These are phyloP conservation scores for Halichoerus grypus DNA, from an alignment of 2,113 vertebrate species.

Conservation along the genomic window DNA sequence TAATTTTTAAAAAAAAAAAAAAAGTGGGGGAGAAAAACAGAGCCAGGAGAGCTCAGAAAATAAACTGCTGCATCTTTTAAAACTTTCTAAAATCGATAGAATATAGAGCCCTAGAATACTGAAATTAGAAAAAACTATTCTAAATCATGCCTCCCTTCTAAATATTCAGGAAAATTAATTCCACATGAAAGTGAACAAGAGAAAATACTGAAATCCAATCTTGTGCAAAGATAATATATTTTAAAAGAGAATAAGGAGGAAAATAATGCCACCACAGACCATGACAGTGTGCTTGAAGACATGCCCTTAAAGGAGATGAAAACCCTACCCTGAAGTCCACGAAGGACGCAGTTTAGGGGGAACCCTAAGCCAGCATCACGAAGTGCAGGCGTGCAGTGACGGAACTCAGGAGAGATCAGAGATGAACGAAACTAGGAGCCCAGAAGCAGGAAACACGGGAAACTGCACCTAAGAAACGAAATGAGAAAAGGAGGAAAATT, in stretches of 20 bases:
- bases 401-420: not conserved
- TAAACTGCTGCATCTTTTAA: not conserved
- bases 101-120: not conserved
- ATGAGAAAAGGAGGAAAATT: not conserved
- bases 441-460: not conserved
- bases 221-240: not conserved
- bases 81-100: not conserved
- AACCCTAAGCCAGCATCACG: not conserved
- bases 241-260: not conserved
- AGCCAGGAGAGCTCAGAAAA: not conserved
- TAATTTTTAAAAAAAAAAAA: not conserved
- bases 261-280: not conserved
- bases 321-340: too few relatives aligned
- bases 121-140: not conserved
- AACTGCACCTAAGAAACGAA: not conserved
- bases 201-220: not conserved
- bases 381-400: not conserved
- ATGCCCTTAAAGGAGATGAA: not conserved
- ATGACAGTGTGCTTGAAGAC: not conserved
- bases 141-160: not conserved
- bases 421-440: not conserved
- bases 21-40: not conserved
- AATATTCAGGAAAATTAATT: not conserved
- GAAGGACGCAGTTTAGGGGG: not conserved
- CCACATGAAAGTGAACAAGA: not conserved